Percentiles rank a stretch among this genome's conserved stretches.
phyloP scores from a whole-genome alignment of 2,888 invertebrate genomes.

The Vannuccia rotundouncinata region DNA sequence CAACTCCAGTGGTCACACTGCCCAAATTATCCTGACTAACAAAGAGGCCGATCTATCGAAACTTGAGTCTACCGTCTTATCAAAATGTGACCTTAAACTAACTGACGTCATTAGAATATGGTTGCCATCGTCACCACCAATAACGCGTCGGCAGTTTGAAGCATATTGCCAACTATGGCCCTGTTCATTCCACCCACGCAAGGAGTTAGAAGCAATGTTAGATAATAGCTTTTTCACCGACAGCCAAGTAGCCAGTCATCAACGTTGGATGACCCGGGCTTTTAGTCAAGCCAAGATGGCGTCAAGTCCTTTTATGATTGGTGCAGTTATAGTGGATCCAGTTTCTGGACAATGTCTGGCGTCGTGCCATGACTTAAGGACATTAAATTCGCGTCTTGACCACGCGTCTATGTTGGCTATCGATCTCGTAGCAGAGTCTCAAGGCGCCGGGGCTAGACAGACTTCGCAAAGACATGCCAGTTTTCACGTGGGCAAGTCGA shows the following conservation, averaged over 20 bases:
- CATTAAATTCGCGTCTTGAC: conserved; percentile 62
- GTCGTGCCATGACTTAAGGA: conserved; percentile 54
- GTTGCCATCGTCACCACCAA: conserved; percentile 42
- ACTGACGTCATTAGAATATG: neutral
- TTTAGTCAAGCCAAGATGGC: neutral
- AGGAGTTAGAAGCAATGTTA: conserved; percentile 41
- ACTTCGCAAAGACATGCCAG: conserved; percentile 35
- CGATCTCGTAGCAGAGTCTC: conserved; percentile 74
- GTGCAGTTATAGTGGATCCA: conserved; percentile 71
- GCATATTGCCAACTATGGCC: conserved; percentile 49
- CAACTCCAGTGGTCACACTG: neutral
- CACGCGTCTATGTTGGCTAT: conserved; percentile 79
- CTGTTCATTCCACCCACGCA: conserved; percentile 53
- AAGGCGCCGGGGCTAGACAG: conserved; percentile 69
- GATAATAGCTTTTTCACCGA: neutral
- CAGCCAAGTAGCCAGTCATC: neutral
- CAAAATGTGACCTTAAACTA: neutral
- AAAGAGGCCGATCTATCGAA: neutral
- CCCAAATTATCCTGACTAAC: neutral
- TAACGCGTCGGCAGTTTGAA: conserved; percentile 49
- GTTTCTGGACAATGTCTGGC: conserved; percentile 53
- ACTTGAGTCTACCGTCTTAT: neutral
- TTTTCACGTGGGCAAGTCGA: neutral
- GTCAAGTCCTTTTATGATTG: conserved; percentile 42
- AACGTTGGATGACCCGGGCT: neutral